Evolutionary conservation across 2,888 invertebrate species (phyloP).

Genomic region (Heliconius ismenius): DNA sequence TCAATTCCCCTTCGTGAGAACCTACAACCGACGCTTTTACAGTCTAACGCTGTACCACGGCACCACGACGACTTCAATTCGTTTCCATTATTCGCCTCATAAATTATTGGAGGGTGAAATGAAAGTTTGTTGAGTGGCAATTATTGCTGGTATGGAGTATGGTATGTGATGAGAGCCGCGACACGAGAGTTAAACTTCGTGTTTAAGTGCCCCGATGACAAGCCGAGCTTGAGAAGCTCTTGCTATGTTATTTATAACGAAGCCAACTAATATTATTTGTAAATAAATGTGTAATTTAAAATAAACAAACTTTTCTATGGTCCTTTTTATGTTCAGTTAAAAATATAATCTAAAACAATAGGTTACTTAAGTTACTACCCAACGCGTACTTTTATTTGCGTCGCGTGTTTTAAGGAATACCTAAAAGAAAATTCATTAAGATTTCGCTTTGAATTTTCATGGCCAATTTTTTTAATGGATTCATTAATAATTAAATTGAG

Average conservation of each 20-base stretch:
- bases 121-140: constrained; percentile 13
- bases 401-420: neutral
- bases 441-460: neutral
- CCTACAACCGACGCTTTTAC: neutral
- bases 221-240: neutral
- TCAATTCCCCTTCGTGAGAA: neutral
- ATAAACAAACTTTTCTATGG: neutral
- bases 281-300: neutral
- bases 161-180: constrained; percentile 1
- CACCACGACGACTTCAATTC: neutral
- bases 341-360: neutral
- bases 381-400: neutral
- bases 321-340: neutral
- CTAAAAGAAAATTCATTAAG: neutral
- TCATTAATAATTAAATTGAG: neutral
- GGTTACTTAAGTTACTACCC: neutral
- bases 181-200: constrained; percentile 19
- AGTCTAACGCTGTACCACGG: neutral
- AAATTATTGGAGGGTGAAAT: constrained; percentile 8
- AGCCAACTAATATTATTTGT: constrained; percentile 8
- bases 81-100: neutral
- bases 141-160: constrained; percentile 19
- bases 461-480: neutral
- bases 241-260: constrained; percentile 8
- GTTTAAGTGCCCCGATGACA: constrained; percentile 24